phyloP scores from a whole-genome alignment of 2,113 vertebrate species.

The Thamnaconus septentrionalis region DNA sequence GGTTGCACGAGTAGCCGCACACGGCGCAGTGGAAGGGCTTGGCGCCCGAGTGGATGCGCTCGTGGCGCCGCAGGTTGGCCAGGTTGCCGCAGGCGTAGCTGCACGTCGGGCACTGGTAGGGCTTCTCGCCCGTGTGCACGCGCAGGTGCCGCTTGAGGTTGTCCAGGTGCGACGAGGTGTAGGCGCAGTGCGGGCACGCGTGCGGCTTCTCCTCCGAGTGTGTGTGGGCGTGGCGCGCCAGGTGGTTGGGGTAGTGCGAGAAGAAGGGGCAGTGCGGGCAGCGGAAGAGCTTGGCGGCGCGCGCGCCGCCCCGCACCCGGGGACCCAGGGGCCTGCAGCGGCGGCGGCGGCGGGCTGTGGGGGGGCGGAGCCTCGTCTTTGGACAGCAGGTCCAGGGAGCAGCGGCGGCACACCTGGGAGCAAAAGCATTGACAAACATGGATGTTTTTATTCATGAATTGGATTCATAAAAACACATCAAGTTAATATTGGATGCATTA shows the following conservation, averaged over 20 bases:
- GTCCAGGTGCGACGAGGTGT: slow-evolving; percentile 93
- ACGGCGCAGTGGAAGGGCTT: slow-evolving; percentile 93
- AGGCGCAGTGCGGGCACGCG: slow-evolving; percentile 86
- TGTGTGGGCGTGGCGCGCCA: slow-evolving; percentile 92
- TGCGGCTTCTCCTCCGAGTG: slow-evolving; percentile 94
- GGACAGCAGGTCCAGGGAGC: slow-evolving; percentile 77
- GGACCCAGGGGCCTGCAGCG: slow-evolving; percentile 10
- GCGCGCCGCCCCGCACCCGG: neutral
- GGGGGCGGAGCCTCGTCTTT: slow-evolving; percentile 57
- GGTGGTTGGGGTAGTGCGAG: slow-evolving; percentile 94
- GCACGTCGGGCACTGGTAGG: slow-evolving; percentile 87
- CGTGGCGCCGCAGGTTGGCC: slow-evolving; percentile 93
- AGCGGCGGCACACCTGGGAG: slow-evolving; percentile 80
- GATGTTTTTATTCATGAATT: too few species aligned
- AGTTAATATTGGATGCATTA: too few species aligned
- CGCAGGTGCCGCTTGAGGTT: slow-evolving; percentile 95
- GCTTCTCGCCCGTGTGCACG: slow-evolving; percentile 88
- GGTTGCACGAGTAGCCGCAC: slow-evolving; percentile 94
- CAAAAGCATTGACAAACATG: neutral
- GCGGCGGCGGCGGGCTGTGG: slow-evolving; percentile 6
- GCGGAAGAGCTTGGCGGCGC: slow-evolving; percentile 80
- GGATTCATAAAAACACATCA: too few species aligned
- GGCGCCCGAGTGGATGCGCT: slow-evolving; percentile 93
- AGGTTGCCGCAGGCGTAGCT: slow-evolving; percentile 95
- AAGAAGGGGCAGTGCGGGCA: slow-evolving; percentile 90